These are phyloP conservation scores for Megaustenia siamemsis DNA, from an alignment of 2,888 invertebrate genomes.

Conservation along the genomic window DNA sequence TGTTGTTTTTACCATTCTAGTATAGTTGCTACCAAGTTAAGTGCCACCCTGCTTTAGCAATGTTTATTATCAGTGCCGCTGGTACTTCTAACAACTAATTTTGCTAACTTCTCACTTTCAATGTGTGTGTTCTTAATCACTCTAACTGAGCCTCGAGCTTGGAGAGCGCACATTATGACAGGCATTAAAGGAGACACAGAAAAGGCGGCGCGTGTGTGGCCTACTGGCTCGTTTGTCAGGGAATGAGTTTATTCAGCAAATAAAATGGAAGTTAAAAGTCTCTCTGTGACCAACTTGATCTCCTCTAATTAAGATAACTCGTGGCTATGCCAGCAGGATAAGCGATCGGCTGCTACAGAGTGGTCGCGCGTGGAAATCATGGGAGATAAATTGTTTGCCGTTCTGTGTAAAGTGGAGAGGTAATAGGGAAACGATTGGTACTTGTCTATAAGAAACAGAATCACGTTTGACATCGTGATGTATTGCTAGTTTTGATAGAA, in stretches of 20 bases:
- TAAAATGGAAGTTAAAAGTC: neutral
- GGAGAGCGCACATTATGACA: neutral
- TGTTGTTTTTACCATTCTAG: no score
- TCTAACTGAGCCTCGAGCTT: neutral
- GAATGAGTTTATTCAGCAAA: neutral
- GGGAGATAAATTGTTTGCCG: no score
- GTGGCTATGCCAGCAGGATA: neutral
- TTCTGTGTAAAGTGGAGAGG: no score
- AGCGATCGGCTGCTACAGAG: no score
- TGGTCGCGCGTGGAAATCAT: no score
- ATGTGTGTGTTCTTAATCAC: conserved; percentile 3
- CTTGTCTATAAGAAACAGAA: no score
- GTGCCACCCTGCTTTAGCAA: no score
- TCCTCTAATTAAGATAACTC: neutral
- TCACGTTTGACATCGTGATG: no score
- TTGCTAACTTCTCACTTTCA: neutral
- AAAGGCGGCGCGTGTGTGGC: neutral
- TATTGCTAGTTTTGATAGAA: no score
- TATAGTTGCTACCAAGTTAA: no score
- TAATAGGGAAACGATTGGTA: no score
- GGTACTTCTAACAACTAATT: neutral
- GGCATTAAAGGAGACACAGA: neutral
- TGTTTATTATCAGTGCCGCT: no score
- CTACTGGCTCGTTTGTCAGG: neutral
- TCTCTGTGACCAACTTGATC: neutral